Evolutionary conservation across 64 coral and sea anemone genomes (phyloP), one percentile per base, ranked within the genome.

Genomic region (Orbicella faveolata): DNA sequence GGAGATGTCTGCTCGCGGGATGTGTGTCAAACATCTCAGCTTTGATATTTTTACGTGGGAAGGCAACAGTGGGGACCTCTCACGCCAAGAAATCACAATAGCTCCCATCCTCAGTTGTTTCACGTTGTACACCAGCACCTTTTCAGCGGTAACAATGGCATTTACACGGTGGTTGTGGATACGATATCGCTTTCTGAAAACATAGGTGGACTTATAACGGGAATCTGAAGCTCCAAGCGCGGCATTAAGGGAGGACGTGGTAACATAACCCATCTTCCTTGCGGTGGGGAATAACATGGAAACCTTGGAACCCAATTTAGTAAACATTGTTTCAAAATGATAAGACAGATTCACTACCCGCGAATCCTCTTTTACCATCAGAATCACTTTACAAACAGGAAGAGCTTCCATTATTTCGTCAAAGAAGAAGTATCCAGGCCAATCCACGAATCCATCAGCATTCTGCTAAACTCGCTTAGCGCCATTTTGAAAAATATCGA

Each of bases 331-430:
- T 53, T 53, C 52, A 4, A 53, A 10, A 6, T 53, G 52, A 53
- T 10, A 10, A 4, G 30, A 53, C 52, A 53, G 18, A 90, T 77
- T 90, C 15, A 12, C n/a, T 21, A 73, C 25, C 88, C 88, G 81
- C 0, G 67, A 20, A 11, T 90, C 88, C 55, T 81, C 88, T 36
- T 90, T 77, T 18, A 48, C 88, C 9, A n/a, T 80, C 11, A 90
- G 30, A 30, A 90, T 74, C 21, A 90, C 88, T 81, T 90, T 81
- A 34, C 76, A 66, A 25, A 76, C 86, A 74, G 86, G 86, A 52
- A 88, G 76, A 6, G 86, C 86, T 88, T 44, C 72, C 25, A 81
- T 33, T 4, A 90, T 79, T 81, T 90, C 88, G 12, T 68, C 76
- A 55, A 67, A 90, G 78, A 90, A 90, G 14, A 54, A 67, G 48